These are phyloP conservation scores for Coboldia fuscipes DNA, from an alignment of 1,140 invertebrate genomes.

Conservation along the genomic window DNA sequence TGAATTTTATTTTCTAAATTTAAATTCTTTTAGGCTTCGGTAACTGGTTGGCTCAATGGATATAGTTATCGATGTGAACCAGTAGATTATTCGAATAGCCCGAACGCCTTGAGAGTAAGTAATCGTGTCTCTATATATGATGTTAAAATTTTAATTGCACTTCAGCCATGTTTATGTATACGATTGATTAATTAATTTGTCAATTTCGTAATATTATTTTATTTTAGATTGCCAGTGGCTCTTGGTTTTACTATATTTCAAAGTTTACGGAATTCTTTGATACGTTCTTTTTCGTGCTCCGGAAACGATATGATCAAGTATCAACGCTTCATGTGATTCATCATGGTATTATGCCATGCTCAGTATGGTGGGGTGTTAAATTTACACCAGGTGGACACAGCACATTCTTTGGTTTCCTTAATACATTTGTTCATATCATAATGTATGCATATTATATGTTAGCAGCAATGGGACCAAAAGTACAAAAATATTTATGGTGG, in stretches of 20 bases:
- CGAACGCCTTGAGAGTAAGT: conserved; percentile 61
- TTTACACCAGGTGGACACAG: conserved; percentile 55
- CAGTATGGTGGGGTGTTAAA: conserved; percentile 82
- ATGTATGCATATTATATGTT: conserved; percentile 87
- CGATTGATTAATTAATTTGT: no score
- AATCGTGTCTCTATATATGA: no score
- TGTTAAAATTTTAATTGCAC: no score
- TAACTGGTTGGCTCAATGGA: conserved; percentile 42
- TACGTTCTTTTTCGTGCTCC: conserved; percentile 70
- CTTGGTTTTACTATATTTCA: conserved; percentile 77
- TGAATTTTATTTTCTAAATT: conserved; percentile 9
- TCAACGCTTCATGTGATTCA: conserved; percentile 78
- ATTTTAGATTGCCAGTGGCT: conserved; percentile 40
- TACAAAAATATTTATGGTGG: conserved; percentile 84
- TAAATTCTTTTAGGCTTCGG: conserved; percentile 32
- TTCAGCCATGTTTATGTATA: no score
- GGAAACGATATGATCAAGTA: conserved; percentile 70
- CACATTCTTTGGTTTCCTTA: conserved; percentile 64
- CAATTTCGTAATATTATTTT: no score
- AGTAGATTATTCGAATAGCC: conserved; percentile 62
- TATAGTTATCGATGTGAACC: conserved; percentile 79
- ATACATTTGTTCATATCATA: conserved; percentile 73
- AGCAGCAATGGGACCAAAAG: conserved; percentile 59
- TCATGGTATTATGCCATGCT: conserved; percentile 79
- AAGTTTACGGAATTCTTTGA: conserved; percentile 75